Conservation (phyloP, 1,140 invertebrate genomes). For the Monochamus saltuarius region DNA sequence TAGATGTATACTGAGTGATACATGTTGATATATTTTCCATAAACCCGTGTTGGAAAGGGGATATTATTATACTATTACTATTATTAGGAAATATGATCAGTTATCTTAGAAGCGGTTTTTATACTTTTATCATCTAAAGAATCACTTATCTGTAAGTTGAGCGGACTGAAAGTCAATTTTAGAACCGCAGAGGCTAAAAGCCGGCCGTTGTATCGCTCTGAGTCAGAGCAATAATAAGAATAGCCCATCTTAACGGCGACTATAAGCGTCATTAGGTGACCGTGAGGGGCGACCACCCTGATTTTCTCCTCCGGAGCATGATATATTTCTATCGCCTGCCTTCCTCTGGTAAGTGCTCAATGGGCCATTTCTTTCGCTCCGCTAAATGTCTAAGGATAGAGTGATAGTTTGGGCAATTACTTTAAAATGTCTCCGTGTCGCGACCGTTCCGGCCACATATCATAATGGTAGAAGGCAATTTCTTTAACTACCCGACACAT, state of each 20-base stretch:
- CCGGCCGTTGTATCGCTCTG: constrained; percentile 5
- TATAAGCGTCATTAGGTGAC: constrained; percentile 42
- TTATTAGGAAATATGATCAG: no score
- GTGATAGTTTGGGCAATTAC: constrained; percentile 13
- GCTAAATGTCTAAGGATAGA: constrained; percentile 31
- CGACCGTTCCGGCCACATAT: not conserved
- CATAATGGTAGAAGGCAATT: no score
- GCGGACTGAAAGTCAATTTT: not conserved
- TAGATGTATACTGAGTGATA: no score
- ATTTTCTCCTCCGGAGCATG: constrained; percentile 23
- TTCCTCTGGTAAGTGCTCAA: constrained; percentile 42
- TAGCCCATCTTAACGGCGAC: constrained; percentile 33
- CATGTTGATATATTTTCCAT: no score
- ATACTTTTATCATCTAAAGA: no score
- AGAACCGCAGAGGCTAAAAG: constrained; percentile 9
- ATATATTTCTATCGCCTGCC: constrained; percentile 41
- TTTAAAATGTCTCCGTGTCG: not conserved
- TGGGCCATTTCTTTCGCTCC: constrained; percentile 48
- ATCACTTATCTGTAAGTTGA: no score
- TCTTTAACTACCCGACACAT: no score
- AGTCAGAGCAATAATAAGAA: constrained; percentile 27
- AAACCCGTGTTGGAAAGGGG: no score
- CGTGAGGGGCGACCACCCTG: constrained; percentile 26
- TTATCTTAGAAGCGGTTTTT: no score
- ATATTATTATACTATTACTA: no score